phyloP scores from a whole-genome alignment of 2,797 vertebrate species.

The Eulemur rubriventer region DNA sequence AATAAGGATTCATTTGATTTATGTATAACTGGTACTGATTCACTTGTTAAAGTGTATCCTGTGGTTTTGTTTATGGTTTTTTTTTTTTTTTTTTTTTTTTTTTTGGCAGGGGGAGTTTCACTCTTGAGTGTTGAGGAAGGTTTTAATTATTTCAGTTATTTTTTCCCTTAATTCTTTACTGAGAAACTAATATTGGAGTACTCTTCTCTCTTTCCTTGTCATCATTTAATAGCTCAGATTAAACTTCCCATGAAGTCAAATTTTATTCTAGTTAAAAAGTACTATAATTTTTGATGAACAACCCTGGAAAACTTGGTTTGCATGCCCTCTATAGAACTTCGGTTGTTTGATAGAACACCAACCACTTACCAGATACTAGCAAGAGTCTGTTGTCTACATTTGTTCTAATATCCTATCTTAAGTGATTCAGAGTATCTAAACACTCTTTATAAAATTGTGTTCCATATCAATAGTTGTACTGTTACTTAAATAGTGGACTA shows the following conservation, averaged over 20 bases:
- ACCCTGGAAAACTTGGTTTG: neutral
- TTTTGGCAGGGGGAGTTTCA: too few relatives aligned
- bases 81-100: neutral
- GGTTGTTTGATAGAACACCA: neutral
- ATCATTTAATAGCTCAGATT: neutral
- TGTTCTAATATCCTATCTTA: neutral
- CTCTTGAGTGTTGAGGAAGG: conserved; percentile 17
- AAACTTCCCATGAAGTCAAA: neutral
- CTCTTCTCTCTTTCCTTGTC: neutral
- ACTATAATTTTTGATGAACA: neutral
- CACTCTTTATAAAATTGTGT: neutral
- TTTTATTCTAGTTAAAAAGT: conserved; percentile 34
- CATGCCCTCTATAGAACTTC: neutral
- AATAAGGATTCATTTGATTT: neutral
- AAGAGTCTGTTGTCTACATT: neutral
- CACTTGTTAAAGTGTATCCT: neutral
- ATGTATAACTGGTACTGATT: neutral
- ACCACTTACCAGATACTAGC: neutral
- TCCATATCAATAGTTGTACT: neutral
- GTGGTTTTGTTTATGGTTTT: neutral
- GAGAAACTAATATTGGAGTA: neutral
- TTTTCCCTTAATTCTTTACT: neutral
- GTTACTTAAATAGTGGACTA: neutral
- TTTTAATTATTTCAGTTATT: neutral
- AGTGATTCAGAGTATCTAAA: neutral